Base-by-base conservation (phyloP, 2,797 vertebrate species). In the Darevskia nairensis region DNA sequence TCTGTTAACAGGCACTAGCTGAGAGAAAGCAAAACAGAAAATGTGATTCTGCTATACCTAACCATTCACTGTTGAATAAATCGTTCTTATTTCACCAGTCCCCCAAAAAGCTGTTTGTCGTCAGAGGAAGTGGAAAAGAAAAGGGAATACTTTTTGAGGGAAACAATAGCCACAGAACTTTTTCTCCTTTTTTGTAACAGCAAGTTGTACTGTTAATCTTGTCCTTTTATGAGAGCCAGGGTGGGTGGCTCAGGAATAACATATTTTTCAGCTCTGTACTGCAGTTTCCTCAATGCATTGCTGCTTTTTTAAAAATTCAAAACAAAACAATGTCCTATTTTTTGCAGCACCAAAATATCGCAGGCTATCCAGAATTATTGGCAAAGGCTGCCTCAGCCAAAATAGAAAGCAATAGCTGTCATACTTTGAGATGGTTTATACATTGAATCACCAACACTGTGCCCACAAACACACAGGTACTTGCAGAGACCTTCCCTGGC, bases 1-100 rank as follows among this genome's bases (percentile, higher is more conserved):
- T 94, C 86, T 91, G 90, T 92, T 95, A 91, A 91, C 59, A 90
- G 92, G 94, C 91, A 94, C 89, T 91, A 91, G 72, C 91, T 84
- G 85, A 91, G 90, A 88, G 91, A 85, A 64, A 93, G 93, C 92
- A 90, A 90, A 92, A 92, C 90, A 94, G 89, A 87, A 90, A 59
- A 86, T 46, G 55, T 90, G 90, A 91, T 86, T 91, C 88, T 89
- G 91, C 93, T 92, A 87, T 89, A 71, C 13, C 90, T 92, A 89
- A 90, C 93, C 94, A 95, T 94, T 94, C 93, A 88, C 89, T 90
- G 90, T 80, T 88, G 88, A 88, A 88, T 92, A 90, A 25, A 17
- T 74, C 21, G n/a, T 72, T 82, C 35, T 21, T n/a, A n/a, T 8
- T 44, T 69, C 7, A 27, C 25, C 23, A 75, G 21, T 39, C 72